Percentiles rank a stretch among this genome's conserved stretches.
Evolutionary conservation across 1,140 invertebrate genomes (phyloP).

Genomic region (Drosophila insularis): DNA sequence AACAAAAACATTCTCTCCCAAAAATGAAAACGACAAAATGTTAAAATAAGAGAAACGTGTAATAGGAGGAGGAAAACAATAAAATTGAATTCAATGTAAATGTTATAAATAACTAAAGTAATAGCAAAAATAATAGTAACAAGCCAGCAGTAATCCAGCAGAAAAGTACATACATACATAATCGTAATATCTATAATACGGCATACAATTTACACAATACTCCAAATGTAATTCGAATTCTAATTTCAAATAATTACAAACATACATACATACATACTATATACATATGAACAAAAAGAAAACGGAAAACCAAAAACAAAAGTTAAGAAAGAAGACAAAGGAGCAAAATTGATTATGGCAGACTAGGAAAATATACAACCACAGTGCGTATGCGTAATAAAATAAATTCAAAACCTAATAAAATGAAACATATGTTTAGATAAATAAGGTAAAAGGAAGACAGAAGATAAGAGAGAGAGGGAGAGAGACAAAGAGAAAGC

Average conservation of each 20-base stretch:
- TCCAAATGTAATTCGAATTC: conserved; percentile 59
- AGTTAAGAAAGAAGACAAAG: conserved; percentile 1
- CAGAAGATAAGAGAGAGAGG: not conserved
- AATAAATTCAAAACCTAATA: conserved; percentile 53
- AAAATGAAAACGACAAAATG: conserved; percentile 4
- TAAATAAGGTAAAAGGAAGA: conserved; percentile 12
- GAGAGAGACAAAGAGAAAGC: conserved; percentile 4
- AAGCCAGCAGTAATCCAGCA: conserved; percentile 12
- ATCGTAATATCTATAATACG: conserved; percentile 49
- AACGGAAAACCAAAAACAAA: conserved; percentile 19
- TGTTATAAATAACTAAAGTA: conserved; percentile 76
- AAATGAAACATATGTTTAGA: conserved; percentile 2
- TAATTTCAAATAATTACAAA: conserved; percentile 64
- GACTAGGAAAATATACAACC: conserved; percentile 72
- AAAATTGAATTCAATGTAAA: conserved; percentile 70
- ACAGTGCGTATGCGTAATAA: conserved; percentile 61
- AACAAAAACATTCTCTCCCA: conserved; percentile 9
- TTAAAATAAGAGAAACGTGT: not conserved
- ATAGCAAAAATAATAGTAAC: conserved; percentile 16
- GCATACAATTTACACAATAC: conserved; percentile 55
- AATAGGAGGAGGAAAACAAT: conserved; percentile 46
- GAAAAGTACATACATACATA: conserved; percentile 24
- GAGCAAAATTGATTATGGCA: conserved; percentile 43
- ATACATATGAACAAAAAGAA: not conserved
- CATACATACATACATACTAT: conserved; percentile 50